Percentiles rank a stretch among this genome's conserved stretches.
phyloP scores from a whole-genome alignment of 1,140 invertebrate genomes.

The Pteromalus puparum region DNA sequence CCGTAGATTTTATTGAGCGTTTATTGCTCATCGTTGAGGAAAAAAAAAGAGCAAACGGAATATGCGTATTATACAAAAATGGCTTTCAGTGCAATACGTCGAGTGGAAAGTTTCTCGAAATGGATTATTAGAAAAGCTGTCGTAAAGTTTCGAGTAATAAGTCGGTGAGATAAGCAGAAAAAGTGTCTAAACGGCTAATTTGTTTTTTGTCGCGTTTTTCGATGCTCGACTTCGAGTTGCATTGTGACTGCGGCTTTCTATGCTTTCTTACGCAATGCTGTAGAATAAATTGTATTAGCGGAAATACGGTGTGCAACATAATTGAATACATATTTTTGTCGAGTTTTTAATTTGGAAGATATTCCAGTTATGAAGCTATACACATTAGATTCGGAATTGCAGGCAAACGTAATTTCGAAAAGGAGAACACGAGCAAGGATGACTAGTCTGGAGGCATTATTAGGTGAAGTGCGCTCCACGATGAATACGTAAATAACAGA shows the following conservation, averaged over 20 bases:
- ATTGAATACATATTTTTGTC: neutral
- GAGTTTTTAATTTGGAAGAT: no score
- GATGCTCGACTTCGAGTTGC: neutral
- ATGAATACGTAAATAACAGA: neutral
- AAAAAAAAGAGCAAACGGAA: neutral
- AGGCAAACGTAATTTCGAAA: no score
- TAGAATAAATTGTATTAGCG: neutral
- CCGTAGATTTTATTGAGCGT: neutral
- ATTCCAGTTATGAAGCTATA: no score
- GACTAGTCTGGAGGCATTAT: no score
- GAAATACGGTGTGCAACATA: no score
- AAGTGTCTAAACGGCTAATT: neutral
- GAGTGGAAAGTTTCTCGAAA: neutral
- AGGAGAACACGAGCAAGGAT: no score
- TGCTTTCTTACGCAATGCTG: neutral
- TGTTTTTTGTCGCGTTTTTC: neutral
- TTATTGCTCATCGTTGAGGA: neutral
- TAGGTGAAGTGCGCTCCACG: neutral
- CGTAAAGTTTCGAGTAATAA: neutral
- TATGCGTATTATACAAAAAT: neutral
- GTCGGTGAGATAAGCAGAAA: neutral
- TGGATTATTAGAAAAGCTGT: slow-evolving; percentile 1
- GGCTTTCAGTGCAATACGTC: neutral
- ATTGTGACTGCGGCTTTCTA: neutral
- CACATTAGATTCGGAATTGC: no score